Evolutionary conservation across 1,140 invertebrate species (phyloP).

Genomic region (Sitophilus oryzae): DNA sequence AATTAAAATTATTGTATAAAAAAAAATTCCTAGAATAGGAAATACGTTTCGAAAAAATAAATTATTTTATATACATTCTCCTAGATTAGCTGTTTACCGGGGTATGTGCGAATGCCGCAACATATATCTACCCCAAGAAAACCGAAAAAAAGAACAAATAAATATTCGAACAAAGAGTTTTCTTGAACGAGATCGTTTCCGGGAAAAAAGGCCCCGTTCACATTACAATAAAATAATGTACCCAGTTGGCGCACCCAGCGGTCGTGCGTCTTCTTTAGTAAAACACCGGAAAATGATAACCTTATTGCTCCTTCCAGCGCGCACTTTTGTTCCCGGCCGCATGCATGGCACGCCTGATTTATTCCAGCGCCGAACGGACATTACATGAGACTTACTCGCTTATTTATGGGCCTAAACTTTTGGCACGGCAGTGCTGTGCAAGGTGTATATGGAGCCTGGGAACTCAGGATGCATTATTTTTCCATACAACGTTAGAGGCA

Average conservation of each 20-base stretch:
- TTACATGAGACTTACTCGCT: slow-evolving; percentile 31
- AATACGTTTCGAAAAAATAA: no score
- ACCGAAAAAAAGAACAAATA: neutral
- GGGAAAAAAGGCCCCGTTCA: neutral
- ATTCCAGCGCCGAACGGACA: slow-evolving; percentile 34
- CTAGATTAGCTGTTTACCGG: no score
- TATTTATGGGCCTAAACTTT: slow-evolving; percentile 32
- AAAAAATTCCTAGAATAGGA: no score
- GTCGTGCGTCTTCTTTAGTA: slow-evolving; percentile 37
- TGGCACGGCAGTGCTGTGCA: slow-evolving; percentile 20
- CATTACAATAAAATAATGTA: slow-evolving; percentile 21
- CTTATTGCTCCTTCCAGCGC: slow-evolving; percentile 36
- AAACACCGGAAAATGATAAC: slow-evolving; percentile 40
- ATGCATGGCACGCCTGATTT: slow-evolving; percentile 36
- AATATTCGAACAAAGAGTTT: neutral
- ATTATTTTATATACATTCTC: no score
- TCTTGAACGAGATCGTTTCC: neutral
- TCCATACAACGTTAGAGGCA: slow-evolving; percentile 3
- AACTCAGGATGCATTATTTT: slow-evolving; percentile 7
- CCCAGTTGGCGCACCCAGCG: slow-evolving; percentile 19
- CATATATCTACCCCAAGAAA: no score
- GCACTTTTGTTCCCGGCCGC: slow-evolving; percentile 29
- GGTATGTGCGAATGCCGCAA: no score
- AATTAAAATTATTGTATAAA: no score
- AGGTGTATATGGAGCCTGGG: slow-evolving; percentile 14